Conservation (phyloP, 1,140 invertebrate genomes). For the Drosophila melanica region DNA sequence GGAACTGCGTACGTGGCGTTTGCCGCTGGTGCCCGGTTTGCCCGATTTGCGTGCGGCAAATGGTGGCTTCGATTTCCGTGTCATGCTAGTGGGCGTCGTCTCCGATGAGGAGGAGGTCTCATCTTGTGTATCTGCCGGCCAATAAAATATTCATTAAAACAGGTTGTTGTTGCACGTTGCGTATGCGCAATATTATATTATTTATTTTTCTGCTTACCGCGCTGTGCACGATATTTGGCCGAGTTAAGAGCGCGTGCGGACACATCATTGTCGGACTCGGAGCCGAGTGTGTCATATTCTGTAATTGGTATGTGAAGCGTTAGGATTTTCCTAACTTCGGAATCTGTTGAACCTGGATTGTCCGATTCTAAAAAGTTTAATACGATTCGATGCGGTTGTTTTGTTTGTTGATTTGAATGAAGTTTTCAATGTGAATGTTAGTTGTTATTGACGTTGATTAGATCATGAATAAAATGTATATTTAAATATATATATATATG, state of each 20-base stretch:
- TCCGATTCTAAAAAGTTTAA: conserved; percentile 90
- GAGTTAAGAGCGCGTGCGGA: conserved; percentile 86
- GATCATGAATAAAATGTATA: conserved; percentile 2
- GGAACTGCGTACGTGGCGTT: conserved; percentile 89
- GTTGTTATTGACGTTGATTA: conserved; percentile 40
- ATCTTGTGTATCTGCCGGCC: conserved; percentile 85
- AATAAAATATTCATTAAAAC: background rate
- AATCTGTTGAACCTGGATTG: conserved; percentile 93
- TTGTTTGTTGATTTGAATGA: conserved; percentile 62
- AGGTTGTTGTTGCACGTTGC: conserved; percentile 10
- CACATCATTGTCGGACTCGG: conserved; percentile 89
- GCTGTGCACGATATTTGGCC: conserved; percentile 85
- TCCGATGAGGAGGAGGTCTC: conserved; percentile 90
- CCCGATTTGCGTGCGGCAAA: conserved; percentile 87
- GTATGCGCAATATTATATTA: conserved; percentile 23
- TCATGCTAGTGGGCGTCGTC: conserved; percentile 87
- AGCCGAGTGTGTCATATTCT: conserved; percentile 92
- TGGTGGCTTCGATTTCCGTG: conserved; percentile 87
- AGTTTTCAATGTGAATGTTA: conserved; percentile 56
- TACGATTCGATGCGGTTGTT: conserved; percentile 82
- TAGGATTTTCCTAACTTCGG: conserved; percentile 94
- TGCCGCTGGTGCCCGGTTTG: conserved; percentile 84
- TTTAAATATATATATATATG: conserved; percentile 10
- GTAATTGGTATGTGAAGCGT: conserved; percentile 94
- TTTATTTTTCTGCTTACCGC: conserved; percentile 81